Evolutionary conservation across 2,797 vertebrate genomes (phyloP), one percentile per base, ranked within the genome.

Genomic region (Triplophysa yarkandensis): DNA sequence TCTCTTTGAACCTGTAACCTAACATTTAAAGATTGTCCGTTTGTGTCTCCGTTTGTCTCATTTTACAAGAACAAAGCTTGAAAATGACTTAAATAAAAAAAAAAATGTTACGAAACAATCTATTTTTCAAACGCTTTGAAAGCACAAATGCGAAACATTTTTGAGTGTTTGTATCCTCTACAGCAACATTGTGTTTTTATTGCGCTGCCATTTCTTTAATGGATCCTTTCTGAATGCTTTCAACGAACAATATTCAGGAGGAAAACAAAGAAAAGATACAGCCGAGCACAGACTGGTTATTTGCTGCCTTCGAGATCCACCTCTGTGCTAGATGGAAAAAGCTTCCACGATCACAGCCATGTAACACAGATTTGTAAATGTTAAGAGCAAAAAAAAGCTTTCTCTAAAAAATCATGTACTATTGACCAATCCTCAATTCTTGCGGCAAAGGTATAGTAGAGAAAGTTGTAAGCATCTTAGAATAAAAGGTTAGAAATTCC

Each of bases 131-230:
- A n/a, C 39, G 28, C 41, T 21, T 71, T 62, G 57, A 71, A 71
- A 71, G 19, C 14, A 34, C 54, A 23, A 60, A 34, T 17, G 17
- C n/a, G 6, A 28, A 25, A 71, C 32, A 30, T 48, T 52, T 41
- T 41, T 63, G n/a, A 41, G 44, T 50, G 58, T 72, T 41, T 41
- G 32, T 63, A 21, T 63, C 58, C 11, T 32, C 32, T 72, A 63
- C 39, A 23, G 54, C 23, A 54, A 63, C 32, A 52, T 9, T 28
- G 32, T 39, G 32, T 43, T 67, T 60, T 71, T 77, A 34, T 61
- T 62, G 63, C 28, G 14, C 14, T 52, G 64, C 27, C 27, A 68
- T 73, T 68, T 68, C 58, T 78, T 72, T 62, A 63, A 72, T 63
- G 46, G 70, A 39, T 52, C 68, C 55, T 43, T 78, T 27, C 39